phyloP scores from a whole-genome alignment of 2,797 vertebrate species.

The Myotis vivesi region DNA sequence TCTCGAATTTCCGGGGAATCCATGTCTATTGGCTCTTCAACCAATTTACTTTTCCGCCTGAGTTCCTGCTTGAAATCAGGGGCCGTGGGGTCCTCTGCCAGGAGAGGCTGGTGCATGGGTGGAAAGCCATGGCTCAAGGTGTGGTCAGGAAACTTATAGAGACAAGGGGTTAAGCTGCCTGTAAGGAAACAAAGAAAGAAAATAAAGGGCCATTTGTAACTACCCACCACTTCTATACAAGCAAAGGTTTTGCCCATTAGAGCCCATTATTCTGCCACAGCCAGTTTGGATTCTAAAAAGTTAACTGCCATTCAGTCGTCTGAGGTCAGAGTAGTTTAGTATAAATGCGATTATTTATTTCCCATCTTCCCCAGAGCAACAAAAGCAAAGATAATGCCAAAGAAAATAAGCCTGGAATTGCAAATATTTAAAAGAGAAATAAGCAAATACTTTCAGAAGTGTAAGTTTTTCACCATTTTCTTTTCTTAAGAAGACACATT shows the following conservation, averaged over 20 bases:
- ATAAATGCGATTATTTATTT: neutral
- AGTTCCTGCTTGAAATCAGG: constrained; percentile 92
- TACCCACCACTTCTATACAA: neutral
- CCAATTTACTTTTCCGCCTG: constrained; percentile 90
- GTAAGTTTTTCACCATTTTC: neutral
- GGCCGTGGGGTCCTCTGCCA: constrained; percentile 88
- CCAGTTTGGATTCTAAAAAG: neutral
- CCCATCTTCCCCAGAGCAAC: neutral
- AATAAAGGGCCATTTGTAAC: neutral
- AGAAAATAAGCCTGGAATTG: neutral
- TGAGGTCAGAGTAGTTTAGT: neutral
- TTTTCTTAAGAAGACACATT: neutral
- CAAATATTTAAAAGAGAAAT: neutral
- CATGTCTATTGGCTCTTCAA: constrained; percentile 92
- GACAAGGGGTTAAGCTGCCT: constrained; percentile 94
- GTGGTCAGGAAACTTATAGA: constrained; percentile 97
- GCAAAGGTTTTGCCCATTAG: neutral
- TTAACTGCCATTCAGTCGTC: neutral
- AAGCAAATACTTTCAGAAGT: neutral
- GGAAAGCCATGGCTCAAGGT: constrained; percentile 91
- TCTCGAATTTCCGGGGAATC: constrained; percentile 98
- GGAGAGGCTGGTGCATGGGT: constrained; percentile 91
- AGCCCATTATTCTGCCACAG: neutral
- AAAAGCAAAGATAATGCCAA: neutral
- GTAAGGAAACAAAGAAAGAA: constrained; percentile 39